These are phyloP conservation scores for Rhaphigaster nebulosa DNA, from an alignment of 2,888 invertebrate genomes.

Conservation along the genomic window DNA sequence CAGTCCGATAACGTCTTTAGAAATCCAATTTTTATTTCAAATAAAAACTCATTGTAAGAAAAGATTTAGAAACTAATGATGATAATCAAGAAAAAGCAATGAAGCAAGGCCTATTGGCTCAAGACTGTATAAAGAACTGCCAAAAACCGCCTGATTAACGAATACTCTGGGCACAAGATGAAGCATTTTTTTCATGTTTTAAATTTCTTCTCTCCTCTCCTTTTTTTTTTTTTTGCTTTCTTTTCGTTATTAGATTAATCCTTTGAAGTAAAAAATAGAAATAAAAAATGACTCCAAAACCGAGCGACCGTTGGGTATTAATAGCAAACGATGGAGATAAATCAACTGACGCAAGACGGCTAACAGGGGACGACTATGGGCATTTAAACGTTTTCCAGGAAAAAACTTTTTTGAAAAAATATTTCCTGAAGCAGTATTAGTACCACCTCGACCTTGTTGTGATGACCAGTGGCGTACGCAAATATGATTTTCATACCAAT, in stretches of 20 bases:
- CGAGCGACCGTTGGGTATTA: background rate
- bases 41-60: background rate
- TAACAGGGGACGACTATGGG: background rate
- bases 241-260: background rate
- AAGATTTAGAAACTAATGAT: background rate
- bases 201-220: background rate
- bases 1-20: background rate
- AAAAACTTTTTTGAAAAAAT: background rate
- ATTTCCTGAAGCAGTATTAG: background rate
- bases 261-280: slow-evolving; percentile 22
- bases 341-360: slow-evolving; percentile 10
- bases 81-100: background rate
- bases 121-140: background rate
- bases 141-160: background rate
- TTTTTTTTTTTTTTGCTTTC: background rate
- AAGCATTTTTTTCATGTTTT: background rate
- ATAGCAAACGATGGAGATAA: background rate
- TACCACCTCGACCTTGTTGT: background rate
- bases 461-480: too few species aligned
- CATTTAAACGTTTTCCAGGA: background rate
- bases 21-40: background rate
- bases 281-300: slow-evolving; percentile 4
- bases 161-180: background rate
- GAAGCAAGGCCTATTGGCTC: background rate
- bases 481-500: too few species aligned